Conservation (phyloP, 1,140 invertebrate species). For the Neuroterus valhalla region DNA sequence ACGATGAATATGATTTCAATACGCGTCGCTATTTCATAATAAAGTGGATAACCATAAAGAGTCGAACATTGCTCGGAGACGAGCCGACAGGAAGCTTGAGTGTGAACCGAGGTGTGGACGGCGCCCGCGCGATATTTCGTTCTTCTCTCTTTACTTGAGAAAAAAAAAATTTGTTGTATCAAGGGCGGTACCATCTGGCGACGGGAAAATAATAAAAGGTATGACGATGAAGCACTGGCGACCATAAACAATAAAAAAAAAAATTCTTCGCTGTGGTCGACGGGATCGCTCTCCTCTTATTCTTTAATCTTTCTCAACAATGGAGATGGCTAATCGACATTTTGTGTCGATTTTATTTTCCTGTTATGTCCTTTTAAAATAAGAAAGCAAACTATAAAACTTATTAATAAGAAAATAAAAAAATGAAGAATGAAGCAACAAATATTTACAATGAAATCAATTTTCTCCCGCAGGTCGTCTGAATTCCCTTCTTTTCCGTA, state of each 20-base stretch:
- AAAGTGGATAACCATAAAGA: constrained; percentile 44
- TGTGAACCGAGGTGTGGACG: constrained; percentile 69
- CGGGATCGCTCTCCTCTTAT: neutral
- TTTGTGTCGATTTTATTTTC: constrained; percentile 19
- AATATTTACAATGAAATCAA: neutral
- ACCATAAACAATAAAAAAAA: constrained; percentile 18
- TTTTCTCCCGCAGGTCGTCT: constrained; percentile 9
- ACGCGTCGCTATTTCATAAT: constrained; percentile 59
- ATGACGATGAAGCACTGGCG: constrained; percentile 1
- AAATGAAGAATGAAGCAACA: constrained; percentile 13
- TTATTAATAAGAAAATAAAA: constrained; percentile 19
- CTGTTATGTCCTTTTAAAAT: neutral
- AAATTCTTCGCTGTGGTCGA: neutral
- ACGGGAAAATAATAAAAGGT: neutral
- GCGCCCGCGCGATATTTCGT: constrained; percentile 55
- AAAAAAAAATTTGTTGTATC: constrained; percentile 27
- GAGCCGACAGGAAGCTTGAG: constrained; percentile 58
- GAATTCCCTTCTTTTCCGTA: constrained; percentile 16
- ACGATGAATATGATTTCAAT: constrained; percentile 63
- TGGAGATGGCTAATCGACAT: constrained; percentile 7
- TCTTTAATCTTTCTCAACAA: constrained; percentile 6
- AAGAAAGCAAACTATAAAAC: constrained; percentile 17
- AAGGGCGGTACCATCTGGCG: neutral
- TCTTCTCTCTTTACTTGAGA: constrained; percentile 41
- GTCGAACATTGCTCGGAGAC: constrained; percentile 48